A percentile compares a stretch with the other conserved stretches of the same genome.
Evolutionary conservation across 2,113 vertebrate species (phyloP).

Genomic region (Podarcis cretensis): DNA sequence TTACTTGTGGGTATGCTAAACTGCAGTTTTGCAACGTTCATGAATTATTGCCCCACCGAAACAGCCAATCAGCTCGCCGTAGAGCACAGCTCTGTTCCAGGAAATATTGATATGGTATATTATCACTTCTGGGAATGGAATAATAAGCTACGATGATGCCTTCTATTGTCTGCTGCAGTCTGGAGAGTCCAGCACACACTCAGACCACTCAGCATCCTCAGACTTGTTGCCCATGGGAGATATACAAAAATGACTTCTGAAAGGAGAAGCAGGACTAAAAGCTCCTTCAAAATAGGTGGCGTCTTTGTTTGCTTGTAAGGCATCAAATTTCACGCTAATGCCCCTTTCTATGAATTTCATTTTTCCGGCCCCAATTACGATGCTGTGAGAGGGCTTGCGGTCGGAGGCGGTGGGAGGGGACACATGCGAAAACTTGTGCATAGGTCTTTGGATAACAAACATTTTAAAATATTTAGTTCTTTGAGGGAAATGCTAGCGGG

Average conservation of each 20-base stretch:
- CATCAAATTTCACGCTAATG: not conserved
- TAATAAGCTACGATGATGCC: conserved; percentile 55
- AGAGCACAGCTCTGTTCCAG: conserved; percentile 70
- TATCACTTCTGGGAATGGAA: conserved; percentile 76
- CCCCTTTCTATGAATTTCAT: not conserved
- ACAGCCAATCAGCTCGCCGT: conserved; percentile 63
- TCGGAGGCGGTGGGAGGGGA: not conserved
- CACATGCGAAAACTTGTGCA: not conserved
- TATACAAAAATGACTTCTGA: conserved; percentile 30
- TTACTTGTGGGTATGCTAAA: conserved; percentile 46
- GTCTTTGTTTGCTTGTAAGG: not conserved
- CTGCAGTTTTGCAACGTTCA: conserved; percentile 39
- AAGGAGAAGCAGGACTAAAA: not conserved
- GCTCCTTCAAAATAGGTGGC: not conserved
- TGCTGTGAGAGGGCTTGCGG: not conserved
- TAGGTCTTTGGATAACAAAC: not conserved
- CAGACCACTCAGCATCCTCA: not conserved
- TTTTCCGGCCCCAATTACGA: conserved; percentile 3
- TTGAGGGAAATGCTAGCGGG: not conserved
- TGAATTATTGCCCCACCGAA: conserved; percentile 61
- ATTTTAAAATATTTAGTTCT: not conserved
- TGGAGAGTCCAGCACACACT: not conserved
- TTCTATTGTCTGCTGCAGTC: conserved; percentile 30
- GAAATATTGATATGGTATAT: conserved; percentile 68
- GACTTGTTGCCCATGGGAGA: not conserved